phyloP scores from a whole-genome alignment of 1,140 invertebrate species.

The Cydia splendana region DNA sequence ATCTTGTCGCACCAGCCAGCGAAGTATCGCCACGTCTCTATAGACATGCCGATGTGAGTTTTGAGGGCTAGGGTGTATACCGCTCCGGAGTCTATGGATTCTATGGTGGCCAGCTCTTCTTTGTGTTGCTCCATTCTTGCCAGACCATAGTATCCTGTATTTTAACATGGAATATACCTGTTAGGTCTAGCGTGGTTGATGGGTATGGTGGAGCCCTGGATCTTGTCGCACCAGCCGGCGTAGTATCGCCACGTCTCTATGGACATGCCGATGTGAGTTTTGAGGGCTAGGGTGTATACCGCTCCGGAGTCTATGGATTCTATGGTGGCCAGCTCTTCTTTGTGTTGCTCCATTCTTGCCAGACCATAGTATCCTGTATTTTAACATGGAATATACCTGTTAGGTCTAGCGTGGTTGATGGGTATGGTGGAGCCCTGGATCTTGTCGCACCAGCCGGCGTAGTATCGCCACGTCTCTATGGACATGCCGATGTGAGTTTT shows the following conservation, averaged over 20 bases:
- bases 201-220: constrained; percentile 94
- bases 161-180: too few species aligned
- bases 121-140: too few species aligned
- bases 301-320: constrained; percentile 96
- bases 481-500: constrained; percentile 98
- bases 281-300: constrained; percentile 96
- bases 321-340: constrained; percentile 96
- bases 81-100: constrained; percentile 95
- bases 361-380: too few species aligned
- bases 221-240: constrained; percentile 97
- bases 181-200: constrained; percentile 94
- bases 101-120: constrained; percentile 96
- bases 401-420: constrained; percentile 92
- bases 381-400: too few species aligned
- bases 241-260: constrained; percentile 96
- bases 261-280: constrained; percentile 96
- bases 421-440: constrained; percentile 96
- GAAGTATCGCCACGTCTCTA: constrained; percentile 95
- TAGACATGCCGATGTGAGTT: constrained; percentile 96
- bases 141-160: too few species aligned
- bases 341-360: too few species aligned
- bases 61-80: constrained; percentile 97
- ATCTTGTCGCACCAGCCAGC: constrained; percentile 98
- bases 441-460: constrained; percentile 97
- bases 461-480: constrained; percentile 95